Percentiles rank a stretch among this genome's conserved stretches.
Evolutionary conservation across 2,888 invertebrate genomes (phyloP).

Genomic region (Pardosa pseudoannulata): DNA sequence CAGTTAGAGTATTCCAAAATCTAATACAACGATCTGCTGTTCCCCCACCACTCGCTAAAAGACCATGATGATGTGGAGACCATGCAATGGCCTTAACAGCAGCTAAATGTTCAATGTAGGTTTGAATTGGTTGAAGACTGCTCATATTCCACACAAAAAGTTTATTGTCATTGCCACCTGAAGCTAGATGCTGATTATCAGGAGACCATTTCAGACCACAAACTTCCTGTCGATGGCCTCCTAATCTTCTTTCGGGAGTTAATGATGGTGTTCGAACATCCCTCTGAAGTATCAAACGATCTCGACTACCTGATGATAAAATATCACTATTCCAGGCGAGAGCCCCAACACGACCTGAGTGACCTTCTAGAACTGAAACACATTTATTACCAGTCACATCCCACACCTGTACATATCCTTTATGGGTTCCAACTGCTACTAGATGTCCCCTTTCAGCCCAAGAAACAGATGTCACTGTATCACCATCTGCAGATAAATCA

Average conservation of each 20-base stretch:
- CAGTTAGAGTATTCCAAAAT: conserved; percentile 99
- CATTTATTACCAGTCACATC: conserved; percentile 96
- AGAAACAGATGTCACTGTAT: conserved; percentile 97
- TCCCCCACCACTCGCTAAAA: conserved; percentile 98
- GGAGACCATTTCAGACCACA: conserved; percentile 99
- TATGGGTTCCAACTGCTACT: conserved; percentile 98
- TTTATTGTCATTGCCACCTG: conserved; percentile 98
- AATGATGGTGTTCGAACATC: conserved; percentile 91
- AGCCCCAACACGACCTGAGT: conserved; percentile 90
- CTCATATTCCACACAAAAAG: conserved; percentile 94
- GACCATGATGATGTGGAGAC: conserved; percentile 98
- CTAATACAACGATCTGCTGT: conserved; percentile 97
- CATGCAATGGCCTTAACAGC: conserved; percentile 99
- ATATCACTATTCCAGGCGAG: conserved; percentile 99
- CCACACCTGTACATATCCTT: conserved; percentile 98
- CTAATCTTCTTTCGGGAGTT: conserved; percentile 88
- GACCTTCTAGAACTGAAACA: conserved; percentile 92
- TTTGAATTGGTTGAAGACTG: conserved; percentile 92
- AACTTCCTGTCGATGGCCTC: conserved; percentile 96
- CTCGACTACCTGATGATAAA: conserved; percentile 95
- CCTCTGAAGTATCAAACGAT: conserved; percentile 93
- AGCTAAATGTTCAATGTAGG: conserved; percentile 96
- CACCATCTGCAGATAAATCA: conserved; percentile 93
- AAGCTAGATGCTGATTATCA: conserved; percentile 96
- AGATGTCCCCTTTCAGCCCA: conserved; percentile 98